Conservation (phyloP, 2,888 invertebrate genomes). For the Trichopoda pennipes region DNA sequence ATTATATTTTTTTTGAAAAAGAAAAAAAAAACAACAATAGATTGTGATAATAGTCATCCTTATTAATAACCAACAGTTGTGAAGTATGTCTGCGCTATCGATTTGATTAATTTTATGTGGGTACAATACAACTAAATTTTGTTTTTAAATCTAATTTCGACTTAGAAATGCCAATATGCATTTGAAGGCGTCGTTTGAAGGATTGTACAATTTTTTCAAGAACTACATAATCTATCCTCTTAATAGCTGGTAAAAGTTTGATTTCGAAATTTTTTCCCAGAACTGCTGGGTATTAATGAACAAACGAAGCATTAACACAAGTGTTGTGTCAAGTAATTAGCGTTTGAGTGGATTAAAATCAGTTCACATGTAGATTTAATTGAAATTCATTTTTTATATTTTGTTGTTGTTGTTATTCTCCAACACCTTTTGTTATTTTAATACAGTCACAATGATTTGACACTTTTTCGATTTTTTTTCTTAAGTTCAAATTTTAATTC, state of each 20-base stretch:
- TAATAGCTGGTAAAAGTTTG: not conserved
- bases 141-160: too few species aligned
- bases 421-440: slow-evolving; percentile 42
- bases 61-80: slow-evolving; percentile 18
- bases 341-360: slow-evolving; percentile 69
- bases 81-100: not conserved
- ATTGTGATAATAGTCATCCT: not conserved
- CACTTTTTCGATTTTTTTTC: slow-evolving; percentile 33
- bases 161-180: too few species aligned
- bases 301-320: slow-evolving; percentile 11
- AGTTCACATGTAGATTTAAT: slow-evolving; percentile 49
- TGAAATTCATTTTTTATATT: slow-evolving; percentile 21
- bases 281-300: slow-evolving; percentile 21
- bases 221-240: not conserved
- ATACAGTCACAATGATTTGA: slow-evolving; percentile 28
- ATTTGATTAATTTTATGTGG: too few species aligned
- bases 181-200: too few species aligned
- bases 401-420: slow-evolving; percentile 26
- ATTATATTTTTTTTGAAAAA: slow-evolving; percentile 1
- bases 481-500: slow-evolving; percentile 5
- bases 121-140: too few species aligned
- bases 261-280: not conserved
- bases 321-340: slow-evolving; percentile 69
- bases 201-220: too few species aligned
- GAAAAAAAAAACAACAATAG: not conserved